phyloP scores from a whole-genome alignment of 2,797 vertebrate species.

The Helostoma temminkii region DNA sequence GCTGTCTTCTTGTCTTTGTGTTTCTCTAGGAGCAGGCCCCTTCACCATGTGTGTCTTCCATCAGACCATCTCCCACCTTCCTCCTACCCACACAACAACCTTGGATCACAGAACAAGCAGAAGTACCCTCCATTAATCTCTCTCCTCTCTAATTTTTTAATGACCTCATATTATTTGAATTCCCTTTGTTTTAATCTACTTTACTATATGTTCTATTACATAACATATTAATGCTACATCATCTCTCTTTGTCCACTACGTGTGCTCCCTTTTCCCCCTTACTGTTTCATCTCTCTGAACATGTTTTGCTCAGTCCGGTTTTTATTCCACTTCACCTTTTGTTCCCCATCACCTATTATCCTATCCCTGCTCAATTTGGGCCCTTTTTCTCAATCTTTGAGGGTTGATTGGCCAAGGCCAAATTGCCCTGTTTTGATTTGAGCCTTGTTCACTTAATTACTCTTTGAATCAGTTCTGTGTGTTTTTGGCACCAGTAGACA shows the following conservation, averaged over 20 bases:
- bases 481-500: conserved; percentile 72
- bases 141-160: conserved; percentile 22
- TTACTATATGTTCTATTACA: no score
- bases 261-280: neutral
- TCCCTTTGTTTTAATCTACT: conserved; percentile 18
- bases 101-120: conserved; percentile 81
- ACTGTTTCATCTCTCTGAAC: conserved; percentile 22
- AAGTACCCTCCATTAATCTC: conserved; percentile 74
- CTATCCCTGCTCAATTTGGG: neutral
- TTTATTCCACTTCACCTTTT: conserved; percentile 23
- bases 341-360: conserved; percentile 10
- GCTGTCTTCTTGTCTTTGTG: conserved; percentile 75
- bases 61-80: conserved; percentile 79
- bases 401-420: conserved; percentile 45
- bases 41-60: conserved; percentile 75
- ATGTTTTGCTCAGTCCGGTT: conserved; percentile 9
- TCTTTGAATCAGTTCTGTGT: conserved; percentile 63
- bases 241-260: conserved; percentile 4
- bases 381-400: conserved; percentile 35
- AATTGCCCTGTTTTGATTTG: conserved; percentile 58
- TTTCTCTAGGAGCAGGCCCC: conserved; percentile 80
- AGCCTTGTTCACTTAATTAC: conserved; percentile 64
- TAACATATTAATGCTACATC: no score
- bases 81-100: conserved; percentile 75
- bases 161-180: conserved; percentile 22